Base-by-base conservation (phyloP, 2,113 vertebrate genomes). In the Prinia subflava region DNA sequence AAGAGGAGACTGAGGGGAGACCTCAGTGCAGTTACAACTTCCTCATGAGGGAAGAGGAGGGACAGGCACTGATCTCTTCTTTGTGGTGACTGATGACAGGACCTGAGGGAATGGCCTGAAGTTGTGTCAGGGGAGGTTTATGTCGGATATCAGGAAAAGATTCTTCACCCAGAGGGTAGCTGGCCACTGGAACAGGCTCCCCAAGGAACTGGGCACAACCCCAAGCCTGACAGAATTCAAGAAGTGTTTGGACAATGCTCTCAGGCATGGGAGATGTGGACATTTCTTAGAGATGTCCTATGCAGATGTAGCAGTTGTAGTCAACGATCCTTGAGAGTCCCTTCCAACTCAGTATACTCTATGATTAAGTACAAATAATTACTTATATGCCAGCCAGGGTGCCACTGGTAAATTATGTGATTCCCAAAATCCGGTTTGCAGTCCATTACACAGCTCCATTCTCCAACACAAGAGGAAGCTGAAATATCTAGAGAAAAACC, bases 381-480 rank as follows among this genome's bases (percentile, higher is more conserved):
- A 67, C 8, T 39, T 33, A 35, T 15, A 50, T 22, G 22, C 15
- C 49, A 91, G 15, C 27, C 33, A 87, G 17, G 15, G 7, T 50
- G 37, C 13, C 75, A 31, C 22, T 33, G n/a, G 46, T 21, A 53
- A 79, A 86, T 53, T 3, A 47, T 18, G 11, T 2, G 12, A 64
- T 56, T 64, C 47, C 47, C 74, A 82, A 94, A 87, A 68, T 47
- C 6, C 44, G 28, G 6, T 4, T 75, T 52, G 8, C 64, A 82
- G 42, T 33, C 62, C 49, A 46, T 55, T 56, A 84, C 47, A 57
- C 22, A 67, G 76, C 76, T 89, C 73, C 47, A 23, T 85, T 90
- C 78, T 93, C 78, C 74, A 94, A 93, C 94, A 93, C 90, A 90
- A 96, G 94, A 87, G 94, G 95, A 92, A 96, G 95, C 94, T 95